Base-by-base conservation (phyloP, 2,888 invertebrate species). In the Yponomeuta malinellus region DNA sequence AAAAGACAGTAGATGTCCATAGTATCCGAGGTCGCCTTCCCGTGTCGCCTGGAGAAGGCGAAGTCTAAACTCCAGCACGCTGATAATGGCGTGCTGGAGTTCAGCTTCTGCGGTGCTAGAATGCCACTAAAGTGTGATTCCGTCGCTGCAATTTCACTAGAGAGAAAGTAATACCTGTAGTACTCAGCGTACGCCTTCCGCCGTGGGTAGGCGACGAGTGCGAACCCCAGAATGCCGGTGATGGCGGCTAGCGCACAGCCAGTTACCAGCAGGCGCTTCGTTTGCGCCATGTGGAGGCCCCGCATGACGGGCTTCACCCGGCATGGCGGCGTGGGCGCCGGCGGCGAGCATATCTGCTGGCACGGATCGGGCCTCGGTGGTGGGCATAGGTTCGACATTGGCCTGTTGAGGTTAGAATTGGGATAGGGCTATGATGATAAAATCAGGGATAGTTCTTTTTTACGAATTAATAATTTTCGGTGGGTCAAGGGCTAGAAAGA, bases 151-250 rank as follows among this genome's bases (percentile, higher is more conserved):
- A 43, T 43, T 43, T 43, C 43, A 43, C 43, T 43, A 33, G 33
- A 33, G 33, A 33, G 52, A 15, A 15, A 71, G 6, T 86, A 90
- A 92, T 92, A 97, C 97, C 93, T 95, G 93, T 96, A 96, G 83
- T 95, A 97, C 59, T 96, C 95, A 63, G 93, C 95, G 77, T 97
- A 97, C 70, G 83, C 88, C 10, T 85, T 81, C 76, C 93, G 95
- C 71, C 94, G 93, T 0, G 93, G 92, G 67, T 93, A 86, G 70
- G 88, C 92, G 33, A 95, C 76, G 0, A 93, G 52, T 0, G 90
- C 2, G 76, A 95, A 94, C 72, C 86, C 83, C 1, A 83, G 82
- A 0, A 87, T 67, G 0, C 93, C 94, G 0, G 92, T 83, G 5
- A 93, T 69, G 0, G 73, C 73, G 0, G 93, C 71, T 8, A 43